Conservation (phyloP, 2,113 vertebrate genomes). For the Stigmatopora argus region DNA sequence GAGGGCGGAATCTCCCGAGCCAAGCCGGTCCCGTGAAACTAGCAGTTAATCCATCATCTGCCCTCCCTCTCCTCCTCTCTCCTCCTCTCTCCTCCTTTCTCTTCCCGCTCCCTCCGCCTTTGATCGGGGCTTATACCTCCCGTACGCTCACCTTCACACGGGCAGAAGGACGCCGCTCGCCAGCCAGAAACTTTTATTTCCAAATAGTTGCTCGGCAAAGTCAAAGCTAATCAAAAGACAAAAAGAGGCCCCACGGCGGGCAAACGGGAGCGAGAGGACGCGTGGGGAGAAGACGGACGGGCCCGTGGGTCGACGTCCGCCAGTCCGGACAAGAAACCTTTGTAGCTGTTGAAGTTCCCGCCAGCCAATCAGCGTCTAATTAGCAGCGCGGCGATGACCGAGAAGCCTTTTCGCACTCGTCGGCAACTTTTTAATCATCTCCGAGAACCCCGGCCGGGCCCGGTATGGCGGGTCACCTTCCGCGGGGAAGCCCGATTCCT, state of each 20-base stretch:
- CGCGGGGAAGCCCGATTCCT: not conserved
- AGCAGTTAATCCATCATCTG: constrained; percentile 69
- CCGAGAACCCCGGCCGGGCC: too few species aligned
- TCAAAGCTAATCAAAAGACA: constrained; percentile 53
- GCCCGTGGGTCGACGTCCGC: constrained; percentile 36
- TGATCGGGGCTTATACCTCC: constrained; percentile 55
- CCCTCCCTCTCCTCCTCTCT: not conserved
- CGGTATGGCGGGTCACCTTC: not conserved
- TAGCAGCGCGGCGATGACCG: constrained; percentile 30
- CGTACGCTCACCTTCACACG: constrained; percentile 63
- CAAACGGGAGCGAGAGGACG: constrained; percentile 17
- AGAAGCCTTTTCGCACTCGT: not conserved
- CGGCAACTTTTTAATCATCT: not conserved
- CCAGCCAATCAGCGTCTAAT: constrained; percentile 42
- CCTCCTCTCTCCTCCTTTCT: too few species aligned
- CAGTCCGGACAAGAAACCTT: constrained; percentile 33
- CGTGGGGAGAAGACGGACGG: constrained; percentile 31
- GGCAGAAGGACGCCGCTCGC: constrained; percentile 40
- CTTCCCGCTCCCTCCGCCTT: constrained; percentile 31
- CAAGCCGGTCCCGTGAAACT: constrained; percentile 62
- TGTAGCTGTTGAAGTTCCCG: constrained; percentile 26
- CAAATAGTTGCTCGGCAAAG: constrained; percentile 48
- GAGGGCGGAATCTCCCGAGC: constrained; percentile 59
- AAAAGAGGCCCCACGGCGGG: constrained; percentile 32
- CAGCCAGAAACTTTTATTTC: constrained; percentile 54